Conservation (phyloP, 2,888 invertebrate species). For the Euclidia mi region DNA sequence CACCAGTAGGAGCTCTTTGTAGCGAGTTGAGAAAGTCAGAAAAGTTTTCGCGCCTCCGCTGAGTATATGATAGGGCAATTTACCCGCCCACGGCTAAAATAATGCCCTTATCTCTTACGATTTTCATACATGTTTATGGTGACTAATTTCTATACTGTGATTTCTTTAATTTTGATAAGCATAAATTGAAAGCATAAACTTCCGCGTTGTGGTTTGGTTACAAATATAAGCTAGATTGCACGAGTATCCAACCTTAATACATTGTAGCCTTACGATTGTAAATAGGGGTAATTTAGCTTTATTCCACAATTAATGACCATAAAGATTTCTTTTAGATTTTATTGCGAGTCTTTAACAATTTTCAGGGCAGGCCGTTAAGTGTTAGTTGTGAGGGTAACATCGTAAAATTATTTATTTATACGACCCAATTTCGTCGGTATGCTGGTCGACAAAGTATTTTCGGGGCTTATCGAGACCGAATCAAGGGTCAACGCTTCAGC, state of each 20-base stretch:
- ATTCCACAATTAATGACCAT: conserved; percentile 64
- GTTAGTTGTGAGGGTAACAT: conserved; percentile 81
- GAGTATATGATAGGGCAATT: conserved; percentile 58
- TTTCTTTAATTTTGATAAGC: conserved; percentile 1
- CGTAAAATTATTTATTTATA: conserved; percentile 87
- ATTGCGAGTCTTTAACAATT: conserved; percentile 73
- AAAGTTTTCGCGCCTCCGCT: conserved; percentile 58
- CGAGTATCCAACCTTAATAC: conserved; percentile 43
- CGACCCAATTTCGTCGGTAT: conserved; percentile 84
- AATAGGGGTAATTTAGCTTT: conserved; percentile 57
- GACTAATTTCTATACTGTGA: conserved; percentile 22
- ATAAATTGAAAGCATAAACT: not conserved
- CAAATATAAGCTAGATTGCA: conserved; percentile 30
- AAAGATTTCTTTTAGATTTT: conserved; percentile 69
- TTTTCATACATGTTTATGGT: conserved; percentile 42
- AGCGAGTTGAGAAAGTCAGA: conserved; percentile 56
- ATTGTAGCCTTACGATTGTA: conserved; percentile 41
- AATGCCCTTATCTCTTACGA: conserved; percentile 40
- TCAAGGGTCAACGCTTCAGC: conserved; percentile 86
- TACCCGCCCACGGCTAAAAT: conserved; percentile 47
- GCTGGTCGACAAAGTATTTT: conserved; percentile 86
- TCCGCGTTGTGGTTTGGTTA: conserved; percentile 5
- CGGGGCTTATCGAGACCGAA: conserved; percentile 85
- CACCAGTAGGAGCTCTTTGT: conserved; percentile 52
- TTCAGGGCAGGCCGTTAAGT: conserved; percentile 76